A percentile compares a stretch with the other conserved stretches of the same genome.
Evolutionary conservation across 2,888 invertebrate genomes (phyloP).

Genomic region (Nasonia oneida): DNA sequence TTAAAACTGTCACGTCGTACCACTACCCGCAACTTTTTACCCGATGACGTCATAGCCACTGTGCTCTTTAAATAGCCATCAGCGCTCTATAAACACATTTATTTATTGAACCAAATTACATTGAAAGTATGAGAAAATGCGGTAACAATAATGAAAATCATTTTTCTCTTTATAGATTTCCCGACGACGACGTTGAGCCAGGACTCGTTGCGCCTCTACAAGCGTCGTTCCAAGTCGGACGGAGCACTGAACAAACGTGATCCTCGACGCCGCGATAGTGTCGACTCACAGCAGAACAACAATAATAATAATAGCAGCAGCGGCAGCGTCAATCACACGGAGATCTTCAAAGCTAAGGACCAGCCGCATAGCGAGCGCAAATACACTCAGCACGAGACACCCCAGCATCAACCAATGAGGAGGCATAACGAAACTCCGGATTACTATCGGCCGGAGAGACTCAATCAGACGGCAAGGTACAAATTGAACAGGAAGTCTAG

Average conservation of each 20-base stretch:
- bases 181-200: conserved; percentile 60
- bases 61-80: conserved; percentile 4
- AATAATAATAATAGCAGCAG: neutral
- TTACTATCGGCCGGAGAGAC: conserved; percentile 7
- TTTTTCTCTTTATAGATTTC: conserved; percentile 37
- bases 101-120: neutral
- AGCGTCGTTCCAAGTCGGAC: conserved; percentile 68
- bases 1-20: neutral
- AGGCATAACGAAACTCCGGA: conserved; percentile 3
- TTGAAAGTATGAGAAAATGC: neutral
- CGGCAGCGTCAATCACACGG: conserved; percentile 29
- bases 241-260: conserved; percentile 65
- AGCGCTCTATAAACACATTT: neutral
- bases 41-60: conserved; percentile 2
- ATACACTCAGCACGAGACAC: conserved; percentile 37
- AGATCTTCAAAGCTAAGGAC: conserved; percentile 18
- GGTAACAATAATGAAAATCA: neutral
- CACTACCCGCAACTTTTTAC: neutral
- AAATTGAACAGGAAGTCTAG: conserved; percentile 69
- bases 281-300: conserved; percentile 25
- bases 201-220: conserved; percentile 61
- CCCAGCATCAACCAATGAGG: neutral
- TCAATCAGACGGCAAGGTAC: conserved; percentile 26
- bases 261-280: conserved; percentile 49
- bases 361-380: conserved; percentile 53